Conservation (phyloP, 2,888 invertebrate species). For the Hemistola chrysoprasaria region DNA sequence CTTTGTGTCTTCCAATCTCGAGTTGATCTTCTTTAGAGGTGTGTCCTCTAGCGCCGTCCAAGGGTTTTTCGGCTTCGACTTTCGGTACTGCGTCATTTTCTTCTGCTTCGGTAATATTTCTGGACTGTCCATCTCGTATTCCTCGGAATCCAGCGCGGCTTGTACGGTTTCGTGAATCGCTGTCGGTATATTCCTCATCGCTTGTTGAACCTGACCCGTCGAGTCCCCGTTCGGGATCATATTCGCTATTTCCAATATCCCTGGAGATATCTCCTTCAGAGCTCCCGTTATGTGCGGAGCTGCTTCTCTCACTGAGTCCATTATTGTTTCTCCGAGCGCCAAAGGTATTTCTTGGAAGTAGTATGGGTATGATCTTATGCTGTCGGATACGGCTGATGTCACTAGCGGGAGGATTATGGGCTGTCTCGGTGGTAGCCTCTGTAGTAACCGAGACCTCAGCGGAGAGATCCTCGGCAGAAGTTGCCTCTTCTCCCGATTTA, state of each 20-base stretch:
- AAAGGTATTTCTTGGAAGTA: slow-evolving; percentile 76
- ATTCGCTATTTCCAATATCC: slow-evolving; percentile 71
- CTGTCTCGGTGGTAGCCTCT: slow-evolving; percentile 57
- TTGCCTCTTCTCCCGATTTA: slow-evolving; percentile 60
- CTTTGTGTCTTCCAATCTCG: slow-evolving; percentile 56
- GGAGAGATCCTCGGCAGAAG: slow-evolving; percentile 56
- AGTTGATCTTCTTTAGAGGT: slow-evolving; percentile 25
- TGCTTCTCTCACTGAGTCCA: slow-evolving; percentile 70
- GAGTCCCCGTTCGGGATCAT: slow-evolving; percentile 60
- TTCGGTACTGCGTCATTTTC: slow-evolving; percentile 13
- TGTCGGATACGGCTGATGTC: slow-evolving; percentile 69
- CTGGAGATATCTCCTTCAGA: slow-evolving; percentile 70
- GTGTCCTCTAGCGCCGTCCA: slow-evolving; percentile 43
- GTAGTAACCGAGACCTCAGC: slow-evolving; percentile 49
- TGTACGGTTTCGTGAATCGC: slow-evolving; percentile 71
- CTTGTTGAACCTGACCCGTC: slow-evolving; percentile 55
- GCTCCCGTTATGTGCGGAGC: slow-evolving; percentile 73
- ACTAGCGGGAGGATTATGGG: slow-evolving; percentile 67
- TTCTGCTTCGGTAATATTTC: slow-evolving; percentile 43
- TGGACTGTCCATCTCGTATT: slow-evolving; percentile 37
- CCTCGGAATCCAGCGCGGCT: slow-evolving; percentile 53
- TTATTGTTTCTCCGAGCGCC: slow-evolving; percentile 70
- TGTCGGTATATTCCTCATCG: slow-evolving; percentile 65
- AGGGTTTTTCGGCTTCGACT: slow-evolving; percentile 17
- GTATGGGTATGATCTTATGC: slow-evolving; percentile 72